Base-by-base conservation (phyloP, 2,797 vertebrate genomes). In the Xyrichtys novacula region DNA sequence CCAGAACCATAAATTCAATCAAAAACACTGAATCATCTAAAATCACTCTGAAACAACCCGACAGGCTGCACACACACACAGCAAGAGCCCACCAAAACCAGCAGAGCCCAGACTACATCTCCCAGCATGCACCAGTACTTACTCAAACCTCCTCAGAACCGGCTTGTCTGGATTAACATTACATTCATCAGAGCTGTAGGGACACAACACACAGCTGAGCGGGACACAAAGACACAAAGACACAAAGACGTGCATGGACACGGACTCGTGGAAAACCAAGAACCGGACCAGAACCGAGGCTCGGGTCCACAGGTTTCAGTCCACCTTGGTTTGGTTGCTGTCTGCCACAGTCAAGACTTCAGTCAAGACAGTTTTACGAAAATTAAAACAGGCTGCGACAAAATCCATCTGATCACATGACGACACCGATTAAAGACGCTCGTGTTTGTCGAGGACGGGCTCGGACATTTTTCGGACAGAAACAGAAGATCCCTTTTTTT, bases 141-240 rank as follows among this genome's bases (percentile, higher is more conserved):
- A 98, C 97, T 91, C 85, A 88, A 96, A 96, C 88, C 70, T 96
- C 92, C 88, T 96, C 87, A 97, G 94, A 91, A 97, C 91, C n/a
- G 96, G 94, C 72, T 95, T 96, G 93, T 96, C 92, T 91, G 80
- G 93, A 83, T 75, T 93, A 71, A 93, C 89, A 77, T 84, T 85
- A 91, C 84, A 91, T 64, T 91, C 93, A 74, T 95, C 94, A 84
- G 84, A 59, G 92, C 97, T 98, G 95, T 84, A 94, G 86, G 91
- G 76, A 93, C 82, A 95, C 65, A 92, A 88, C 66, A 76, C 59
- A 83, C 14, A 22, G 28, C 48, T 31, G 48, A 31, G 17, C 14
- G 5, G 22, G 5, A 25, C 22, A 25, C 25, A 48, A 15, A 48
- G 23, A 48, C 15, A 46, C 4, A 15, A 5, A 20, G 4, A 22